phyloP scores from a whole-genome alignment of 30 jellyfish, hydroid and myxozoan genomes.

The Aurelia sp. region DNA sequence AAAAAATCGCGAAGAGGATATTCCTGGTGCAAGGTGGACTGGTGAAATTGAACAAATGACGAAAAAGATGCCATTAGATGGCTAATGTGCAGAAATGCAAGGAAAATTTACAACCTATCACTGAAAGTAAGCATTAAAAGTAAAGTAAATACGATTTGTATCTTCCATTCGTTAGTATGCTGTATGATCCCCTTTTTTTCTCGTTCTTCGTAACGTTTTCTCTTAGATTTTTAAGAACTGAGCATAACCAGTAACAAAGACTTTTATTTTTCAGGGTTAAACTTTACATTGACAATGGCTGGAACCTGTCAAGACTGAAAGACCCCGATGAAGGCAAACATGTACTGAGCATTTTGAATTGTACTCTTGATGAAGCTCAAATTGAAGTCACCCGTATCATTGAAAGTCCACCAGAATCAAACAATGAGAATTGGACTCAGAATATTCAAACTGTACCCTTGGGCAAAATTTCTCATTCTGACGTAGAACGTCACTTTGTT shows the following conservation, averaged over 20 bases:
- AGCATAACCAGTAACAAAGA: too few species aligned
- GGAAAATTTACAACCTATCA: neutral
- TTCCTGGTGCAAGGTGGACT: neutral
- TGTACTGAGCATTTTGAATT: neutral
- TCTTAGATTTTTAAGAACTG: too few species aligned
- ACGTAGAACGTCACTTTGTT: neutral
- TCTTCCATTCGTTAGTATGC: neutral
- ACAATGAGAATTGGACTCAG: slow-evolving; percentile 3
- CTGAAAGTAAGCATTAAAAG: neutral
- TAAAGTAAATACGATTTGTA: too few species aligned
- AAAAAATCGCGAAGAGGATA: slow-evolving; percentile 13
- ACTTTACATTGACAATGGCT: neutral
- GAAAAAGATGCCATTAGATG: slow-evolving; percentile 5
- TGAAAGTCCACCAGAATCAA: neutral
- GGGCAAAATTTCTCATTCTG: slow-evolving; percentile 3
- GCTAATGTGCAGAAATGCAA: slow-evolving; percentile 17
- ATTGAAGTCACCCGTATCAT: neutral
- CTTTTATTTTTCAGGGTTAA: neutral
- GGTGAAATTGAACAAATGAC: neutral
- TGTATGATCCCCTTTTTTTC: neutral
- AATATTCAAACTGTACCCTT: neutral
- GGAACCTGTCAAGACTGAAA: neutral
- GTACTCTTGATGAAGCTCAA: neutral
- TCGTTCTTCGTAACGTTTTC: too few species aligned
- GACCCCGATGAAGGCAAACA: slow-evolving; percentile 21